Evolutionary conservation across 1,140 invertebrate genomes (phyloP).

Genomic region (Caligus rogercresseyi): DNA sequence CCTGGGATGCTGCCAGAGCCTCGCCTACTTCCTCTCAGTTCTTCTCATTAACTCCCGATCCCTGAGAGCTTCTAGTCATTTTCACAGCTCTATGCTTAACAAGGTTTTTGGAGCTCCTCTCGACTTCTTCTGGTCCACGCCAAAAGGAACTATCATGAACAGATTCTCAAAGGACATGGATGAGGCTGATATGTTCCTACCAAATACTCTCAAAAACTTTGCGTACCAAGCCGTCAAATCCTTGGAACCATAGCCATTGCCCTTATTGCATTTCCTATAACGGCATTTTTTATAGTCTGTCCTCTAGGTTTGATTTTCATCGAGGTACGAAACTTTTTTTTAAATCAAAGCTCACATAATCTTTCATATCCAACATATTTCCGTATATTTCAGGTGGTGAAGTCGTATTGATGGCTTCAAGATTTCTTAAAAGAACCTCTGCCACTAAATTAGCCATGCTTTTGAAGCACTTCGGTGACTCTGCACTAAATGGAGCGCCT

Average conservation of each 20-base stretch:
- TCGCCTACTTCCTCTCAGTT: not conserved
- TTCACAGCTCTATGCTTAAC: conserved; percentile 26
- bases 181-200: conserved; percentile 30
- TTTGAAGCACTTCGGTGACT: not conserved
- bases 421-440: not conserved
- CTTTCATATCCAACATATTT: not conserved
- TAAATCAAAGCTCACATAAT: not conserved
- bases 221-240: not conserved
- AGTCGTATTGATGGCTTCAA: not conserved
- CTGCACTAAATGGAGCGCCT: not conserved
- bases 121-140: conserved; percentile 58
- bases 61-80: conserved; percentile 21
- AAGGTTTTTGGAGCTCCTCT: conserved; percentile 43
- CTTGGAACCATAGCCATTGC: conserved; percentile 8
- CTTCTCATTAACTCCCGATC: conserved; percentile 8
- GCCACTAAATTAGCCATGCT: not conserved
- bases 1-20: conserved; percentile 69
- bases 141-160: conserved; percentile 37
- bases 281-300: not conserved
- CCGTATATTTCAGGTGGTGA: not conserved
- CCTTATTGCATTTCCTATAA: conserved; percentile 1
- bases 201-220: conserved; percentile 24
- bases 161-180: conserved; percentile 28
- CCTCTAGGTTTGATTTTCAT: not conserved
- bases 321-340: not conserved